These are phyloP conservation scores for Puntigrus tetrazona DNA, from an alignment of 2,113 vertebrate genomes.

Conservation along the genomic window DNA sequence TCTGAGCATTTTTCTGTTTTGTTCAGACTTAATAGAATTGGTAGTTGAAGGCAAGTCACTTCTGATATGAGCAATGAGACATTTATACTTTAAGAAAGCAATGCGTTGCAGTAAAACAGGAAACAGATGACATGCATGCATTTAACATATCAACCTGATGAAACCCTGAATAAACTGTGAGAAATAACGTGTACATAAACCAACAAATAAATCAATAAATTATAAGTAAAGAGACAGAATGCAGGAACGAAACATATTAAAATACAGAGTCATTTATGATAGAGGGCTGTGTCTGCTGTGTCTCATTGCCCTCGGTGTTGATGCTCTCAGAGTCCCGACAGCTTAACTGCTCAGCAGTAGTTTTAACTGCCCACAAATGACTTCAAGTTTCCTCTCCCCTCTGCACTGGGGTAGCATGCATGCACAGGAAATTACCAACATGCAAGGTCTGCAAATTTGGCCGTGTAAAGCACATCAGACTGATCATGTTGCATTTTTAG, in stretches of 20 bases:
- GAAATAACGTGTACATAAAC: not conserved
- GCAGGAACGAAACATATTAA: not conserved
- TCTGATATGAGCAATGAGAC: not conserved
- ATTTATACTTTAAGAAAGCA: not conserved
- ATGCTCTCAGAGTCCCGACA: conserved; percentile 67
- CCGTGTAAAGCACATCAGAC: not conserved
- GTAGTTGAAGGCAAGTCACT: not conserved
- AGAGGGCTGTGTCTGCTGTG: not conserved
- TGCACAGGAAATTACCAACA: not conserved
- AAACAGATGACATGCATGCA: not conserved
- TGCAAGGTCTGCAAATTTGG: not conserved
- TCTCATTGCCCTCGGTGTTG: not conserved
- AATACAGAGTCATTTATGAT: not conserved
- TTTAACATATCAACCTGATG: not conserved
- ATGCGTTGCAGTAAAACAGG: not conserved
- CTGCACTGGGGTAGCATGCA: not conserved
- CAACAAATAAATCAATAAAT: too few relatives aligned
- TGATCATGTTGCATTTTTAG: conserved; percentile 10
- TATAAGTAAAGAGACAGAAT: not conserved
- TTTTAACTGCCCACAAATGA: conserved; percentile 74
- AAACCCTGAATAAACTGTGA: not conserved
- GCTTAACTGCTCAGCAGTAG: conserved; percentile 76
- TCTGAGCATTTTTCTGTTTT: not conserved
- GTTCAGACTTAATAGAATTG: not conserved
- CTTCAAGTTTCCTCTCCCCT: conserved; percentile 59